Percentiles rank a stretch among this genome's conserved stretches.
Evolutionary conservation across 2,888 invertebrate species (phyloP).

Genomic region (Cantharis rustica): DNA sequence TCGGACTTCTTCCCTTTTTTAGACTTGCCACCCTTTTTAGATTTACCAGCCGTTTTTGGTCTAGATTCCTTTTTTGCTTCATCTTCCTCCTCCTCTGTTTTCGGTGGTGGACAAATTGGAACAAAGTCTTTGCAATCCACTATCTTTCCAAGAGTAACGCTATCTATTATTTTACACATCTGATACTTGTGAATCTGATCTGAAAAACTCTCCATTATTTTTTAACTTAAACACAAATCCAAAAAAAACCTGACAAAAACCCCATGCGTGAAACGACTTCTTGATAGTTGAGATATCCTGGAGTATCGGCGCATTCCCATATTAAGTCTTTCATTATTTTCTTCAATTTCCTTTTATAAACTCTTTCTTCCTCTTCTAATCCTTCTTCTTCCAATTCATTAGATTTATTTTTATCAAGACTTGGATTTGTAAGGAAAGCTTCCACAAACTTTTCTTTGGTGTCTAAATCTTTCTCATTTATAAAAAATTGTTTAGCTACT

Average conservation of each 20-base stretch:
- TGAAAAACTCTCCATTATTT: constrained; percentile 10
- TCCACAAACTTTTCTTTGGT: constrained; percentile 20
- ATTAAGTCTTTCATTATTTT: constrained; percentile 18
- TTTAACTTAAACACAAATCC: neutral
- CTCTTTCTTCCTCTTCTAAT: neutral
- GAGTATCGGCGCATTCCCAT: constrained; percentile 23
- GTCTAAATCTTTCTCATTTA: constrained; percentile 28
- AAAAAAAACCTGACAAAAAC: constrained; percentile 10
- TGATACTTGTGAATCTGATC: constrained; percentile 28
- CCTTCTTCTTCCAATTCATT: neutral
- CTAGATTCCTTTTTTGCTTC: constrained; percentile 10
- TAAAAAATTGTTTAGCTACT: constrained; percentile 31
- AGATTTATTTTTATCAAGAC: neutral
- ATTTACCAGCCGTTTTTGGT: constrained; percentile 4
- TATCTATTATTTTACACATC: constrained; percentile 31
- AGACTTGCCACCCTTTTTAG: constrained; percentile 3
- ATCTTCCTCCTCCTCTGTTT: constrained; percentile 25
- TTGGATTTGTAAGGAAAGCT: constrained; percentile 31
- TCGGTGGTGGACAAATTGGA: constrained; percentile 26
- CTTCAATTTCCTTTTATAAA: constrained; percentile 3
- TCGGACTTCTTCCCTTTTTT: constrained; percentile 12
- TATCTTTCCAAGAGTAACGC: neutral
- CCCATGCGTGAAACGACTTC: constrained; percentile 19
- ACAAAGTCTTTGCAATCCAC: constrained; percentile 29
- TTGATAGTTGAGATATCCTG: constrained; percentile 6